phyloP scores from a whole-genome alignment of 2,113 vertebrate genomes.

The Engystomops pustulosus region DNA sequence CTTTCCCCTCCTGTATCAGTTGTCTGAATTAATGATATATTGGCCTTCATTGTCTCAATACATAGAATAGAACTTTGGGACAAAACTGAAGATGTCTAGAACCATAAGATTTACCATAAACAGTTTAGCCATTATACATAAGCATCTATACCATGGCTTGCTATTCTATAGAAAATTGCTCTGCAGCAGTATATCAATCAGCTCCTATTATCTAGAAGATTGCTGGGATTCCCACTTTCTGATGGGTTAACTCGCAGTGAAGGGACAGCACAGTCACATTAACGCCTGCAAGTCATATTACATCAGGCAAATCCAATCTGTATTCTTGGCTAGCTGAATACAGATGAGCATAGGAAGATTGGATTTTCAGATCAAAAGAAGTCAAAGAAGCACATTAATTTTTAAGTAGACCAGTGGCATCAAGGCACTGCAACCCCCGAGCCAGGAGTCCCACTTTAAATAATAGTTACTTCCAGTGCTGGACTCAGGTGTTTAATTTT shows the following conservation, averaged over 20 bases:
- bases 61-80: neutral
- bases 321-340: conserved; percentile 44
- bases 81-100: neutral
- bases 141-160: neutral
- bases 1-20: neutral
- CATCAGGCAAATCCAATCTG: conserved; percentile 50
- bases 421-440: neutral
- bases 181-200: conserved; percentile 10
- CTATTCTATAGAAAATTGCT: no score
- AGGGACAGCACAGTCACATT: conserved; percentile 29
- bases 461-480: conserved; percentile 14
- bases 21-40: neutral
- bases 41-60: neutral
- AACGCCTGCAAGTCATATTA: conserved; percentile 39
- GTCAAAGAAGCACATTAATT: conserved; percentile 40
- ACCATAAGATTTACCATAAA: neutral
- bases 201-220: conserved; percentile 17
- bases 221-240: conserved; percentile 39
- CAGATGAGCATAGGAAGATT: conserved; percentile 47
- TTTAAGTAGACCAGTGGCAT: conserved; percentile 44
- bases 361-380: conserved; percentile 45
- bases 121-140: neutral
- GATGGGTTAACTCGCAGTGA: conserved; percentile 38
- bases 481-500: conserved; percentile 49
- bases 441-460: conserved; percentile 14